Evolutionary conservation across 2,888 invertebrate genomes (phyloP), one percentile per base, ranked within the genome.

Genomic region (Drosophila borealis): DNA sequence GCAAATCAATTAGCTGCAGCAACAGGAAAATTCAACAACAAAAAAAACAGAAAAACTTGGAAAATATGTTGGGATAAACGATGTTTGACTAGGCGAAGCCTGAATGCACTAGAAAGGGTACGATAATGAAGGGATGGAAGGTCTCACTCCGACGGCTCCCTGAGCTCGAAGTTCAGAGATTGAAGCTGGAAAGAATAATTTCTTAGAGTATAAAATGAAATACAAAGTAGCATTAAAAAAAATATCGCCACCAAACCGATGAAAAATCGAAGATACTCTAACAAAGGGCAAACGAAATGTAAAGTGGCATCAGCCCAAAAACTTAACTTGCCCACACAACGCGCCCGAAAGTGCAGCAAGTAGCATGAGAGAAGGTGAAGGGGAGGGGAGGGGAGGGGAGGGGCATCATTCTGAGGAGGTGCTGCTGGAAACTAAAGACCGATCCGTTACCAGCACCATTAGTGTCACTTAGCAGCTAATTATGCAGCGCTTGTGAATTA

Each of bases 381-480:
- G 46, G 49, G 41, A 45, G 3, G 11, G 9, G 14, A 9, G 39
- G 9, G 45, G 21, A 11, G 25, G 60, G 39, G 36, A 33, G 6
- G 59, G 41, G 13, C 48, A 9, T 60, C 34, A 49, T 73, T 61
- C 61, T 51, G 68, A 59, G 70, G 48, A 57, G 50, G 41, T 51
- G 69, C 53, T 44, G 54, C 36, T 45, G 56, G 34, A 67, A 53
- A 45, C 63, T 53, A 42, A 25, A 42, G 65, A 55, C 64, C 63
- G 66, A 70, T 70, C 75, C 45, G 66, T 57, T 69, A 54, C 62
- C 74, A 62, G 46, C 50, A 55, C 76, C 91, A 90, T 90, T 91
- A 89, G 80, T 84, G 85, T 89, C 90, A 90, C 72, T 90, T 90
- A 90, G 80, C 90, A 90, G 90, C 90, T 86, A 90, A 90, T 90